Percentiles rank a stretch among this genome's conserved stretches.
Conservation (phyloP, 1,140 invertebrate species). For the Sitobion miscanthi region DNA sequence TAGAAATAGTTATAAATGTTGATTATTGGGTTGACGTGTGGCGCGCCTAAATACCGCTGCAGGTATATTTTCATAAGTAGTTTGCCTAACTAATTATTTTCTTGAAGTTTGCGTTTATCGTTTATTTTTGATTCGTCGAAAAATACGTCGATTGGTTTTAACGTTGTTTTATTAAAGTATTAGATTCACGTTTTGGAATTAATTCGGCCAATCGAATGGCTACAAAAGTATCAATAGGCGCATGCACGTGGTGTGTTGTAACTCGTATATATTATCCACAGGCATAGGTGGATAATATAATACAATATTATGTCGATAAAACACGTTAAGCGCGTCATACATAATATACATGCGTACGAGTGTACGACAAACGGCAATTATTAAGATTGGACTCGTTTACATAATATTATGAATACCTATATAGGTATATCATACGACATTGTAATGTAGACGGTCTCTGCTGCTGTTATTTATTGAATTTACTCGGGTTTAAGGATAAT, state of each 20-base stretch:
- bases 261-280: neutral
- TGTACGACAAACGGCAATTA: neutral
- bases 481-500: neutral
- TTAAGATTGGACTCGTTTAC: neutral
- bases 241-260: slow-evolving; percentile 21
- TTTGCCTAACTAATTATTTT: neutral
- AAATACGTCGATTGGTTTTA: neutral
- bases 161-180: slow-evolving; percentile 21
- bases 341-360: too few relatives aligned
- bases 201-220: neutral
- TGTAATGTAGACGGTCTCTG: neutral
- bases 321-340: neutral
- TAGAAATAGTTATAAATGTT: neutral
- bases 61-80: slow-evolving; percentile 10
- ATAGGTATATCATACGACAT: neutral
- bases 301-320: neutral
- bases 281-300: neutral
- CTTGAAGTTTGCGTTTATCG: neutral
- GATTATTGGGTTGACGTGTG: neutral
- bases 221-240: neutral
- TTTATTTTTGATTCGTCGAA: neutral
- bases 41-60: neutral
- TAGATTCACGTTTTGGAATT: neutral
- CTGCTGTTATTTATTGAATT: neutral
- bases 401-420: neutral